phyloP scores from a whole-genome alignment of 2,797 vertebrate species.

The Syngnathus rostellatus region DNA sequence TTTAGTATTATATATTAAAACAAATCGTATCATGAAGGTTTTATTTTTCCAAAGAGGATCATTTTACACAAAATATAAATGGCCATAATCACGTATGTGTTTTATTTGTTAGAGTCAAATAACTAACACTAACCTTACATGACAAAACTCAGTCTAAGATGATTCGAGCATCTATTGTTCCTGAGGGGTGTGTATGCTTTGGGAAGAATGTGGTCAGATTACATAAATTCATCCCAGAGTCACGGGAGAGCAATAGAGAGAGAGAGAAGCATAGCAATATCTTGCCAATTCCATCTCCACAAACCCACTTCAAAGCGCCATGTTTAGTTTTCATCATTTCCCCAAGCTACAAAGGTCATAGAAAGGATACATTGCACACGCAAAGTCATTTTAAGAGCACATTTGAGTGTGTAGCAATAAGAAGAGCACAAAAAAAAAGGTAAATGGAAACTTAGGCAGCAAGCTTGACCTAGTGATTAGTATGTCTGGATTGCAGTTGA shows the following conservation, averaged over 20 bases:
- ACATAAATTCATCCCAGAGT: conserved; percentile 52
- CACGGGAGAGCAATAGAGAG: conserved; percentile 46
- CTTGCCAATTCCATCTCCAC: conserved; percentile 54
- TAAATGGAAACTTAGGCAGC: background rate
- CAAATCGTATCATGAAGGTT: background rate
- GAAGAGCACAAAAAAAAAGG: background rate
- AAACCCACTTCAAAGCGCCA: conserved; percentile 52
- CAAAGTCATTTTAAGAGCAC: conserved; percentile 13
- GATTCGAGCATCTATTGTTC: conserved; percentile 43
- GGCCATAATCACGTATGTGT: background rate
- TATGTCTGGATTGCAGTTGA: background rate
- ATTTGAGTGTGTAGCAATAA: background rate
- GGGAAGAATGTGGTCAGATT: conserved; percentile 34
- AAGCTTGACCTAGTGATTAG: background rate
- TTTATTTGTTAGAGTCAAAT: background rate
- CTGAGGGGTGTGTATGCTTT: conserved; percentile 14
- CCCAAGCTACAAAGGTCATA: conserved; percentile 44
- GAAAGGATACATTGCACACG: conserved; percentile 27
- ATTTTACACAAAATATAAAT: background rate
- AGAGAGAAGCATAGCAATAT: conserved; percentile 48
- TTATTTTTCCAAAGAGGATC: background rate
- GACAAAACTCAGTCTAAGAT: background rate
- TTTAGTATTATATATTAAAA: background rate
- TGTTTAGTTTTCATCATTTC: conserved; percentile 64
- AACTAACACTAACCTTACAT: conserved; percentile 20